Evolutionary conservation across 1,140 invertebrate species (phyloP).

Genomic region (Popillia japonica): DNA sequence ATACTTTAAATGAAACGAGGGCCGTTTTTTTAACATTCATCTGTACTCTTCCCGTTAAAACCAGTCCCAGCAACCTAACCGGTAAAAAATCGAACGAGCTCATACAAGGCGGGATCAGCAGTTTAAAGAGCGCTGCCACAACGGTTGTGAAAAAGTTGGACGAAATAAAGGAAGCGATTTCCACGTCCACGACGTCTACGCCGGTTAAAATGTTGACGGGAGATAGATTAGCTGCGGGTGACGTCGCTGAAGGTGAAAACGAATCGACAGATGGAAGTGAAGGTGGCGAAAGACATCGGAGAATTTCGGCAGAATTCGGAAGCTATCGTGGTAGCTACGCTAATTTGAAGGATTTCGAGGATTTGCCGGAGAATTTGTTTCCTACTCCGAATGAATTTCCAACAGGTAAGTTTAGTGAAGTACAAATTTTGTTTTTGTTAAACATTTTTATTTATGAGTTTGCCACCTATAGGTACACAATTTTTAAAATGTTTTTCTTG

Average conservation of each 20-base stretch:
- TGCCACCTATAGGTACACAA: too few species aligned
- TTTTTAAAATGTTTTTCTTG: too few species aligned
- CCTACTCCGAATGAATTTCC: conserved; percentile 57
- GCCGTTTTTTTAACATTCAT: not conserved
- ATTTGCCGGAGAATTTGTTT: conserved; percentile 70
- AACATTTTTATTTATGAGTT: too few species aligned
- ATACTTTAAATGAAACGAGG: not conserved
- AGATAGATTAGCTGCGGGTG: conserved; percentile 52
- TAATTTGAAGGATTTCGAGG: conserved; percentile 64
- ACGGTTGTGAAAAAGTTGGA: conserved; percentile 89
- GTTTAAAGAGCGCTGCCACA: conserved; percentile 85
- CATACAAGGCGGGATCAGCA: conserved; percentile 84
- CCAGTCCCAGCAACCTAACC: conserved; percentile 79
- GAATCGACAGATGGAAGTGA: conserved; percentile 62
- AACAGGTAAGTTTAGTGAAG: conserved; percentile 56
- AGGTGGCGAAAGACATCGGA: conserved; percentile 58
- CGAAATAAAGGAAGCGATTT: conserved; percentile 92
- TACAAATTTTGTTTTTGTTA: too few species aligned
- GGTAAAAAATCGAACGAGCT: conserved; percentile 89
- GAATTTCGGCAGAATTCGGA: conserved; percentile 55
- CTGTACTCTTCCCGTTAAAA: not conserved
- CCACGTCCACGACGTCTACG: conserved; percentile 83
- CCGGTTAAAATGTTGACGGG: conserved; percentile 71
- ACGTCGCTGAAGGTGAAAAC: conserved; percentile 47
- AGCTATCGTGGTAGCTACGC: conserved; percentile 60